phyloP scores from a whole-genome alignment of 2,888 invertebrate species.

The Watsonalla cultraria region DNA sequence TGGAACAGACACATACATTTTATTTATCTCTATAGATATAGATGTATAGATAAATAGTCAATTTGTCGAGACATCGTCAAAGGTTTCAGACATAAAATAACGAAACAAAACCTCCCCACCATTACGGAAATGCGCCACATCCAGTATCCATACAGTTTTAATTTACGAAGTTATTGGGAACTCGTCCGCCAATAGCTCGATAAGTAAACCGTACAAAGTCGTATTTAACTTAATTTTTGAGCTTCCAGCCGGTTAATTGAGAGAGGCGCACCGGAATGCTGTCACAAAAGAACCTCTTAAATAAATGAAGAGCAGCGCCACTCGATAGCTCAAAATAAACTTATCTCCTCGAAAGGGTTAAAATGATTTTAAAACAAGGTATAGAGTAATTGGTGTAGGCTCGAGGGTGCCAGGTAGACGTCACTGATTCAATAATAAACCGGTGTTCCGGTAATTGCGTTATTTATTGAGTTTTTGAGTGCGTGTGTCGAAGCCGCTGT shows the following conservation, averaged over 20 bases:
- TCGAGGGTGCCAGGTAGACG: slow-evolving; percentile 49
- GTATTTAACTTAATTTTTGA: slow-evolving; percentile 79
- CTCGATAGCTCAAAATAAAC: slow-evolving; percentile 76
- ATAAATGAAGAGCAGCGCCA: slow-evolving; percentile 59
- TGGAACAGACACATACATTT: too few species aligned
- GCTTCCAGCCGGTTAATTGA: slow-evolving; percentile 71
- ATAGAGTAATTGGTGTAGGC: slow-evolving; percentile 61
- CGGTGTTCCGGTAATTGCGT: slow-evolving; percentile 61
- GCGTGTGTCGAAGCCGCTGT: slow-evolving; percentile 24
- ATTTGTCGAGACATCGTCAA: too few species aligned
- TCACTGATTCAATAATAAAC: slow-evolving; percentile 68
- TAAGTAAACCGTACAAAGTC: slow-evolving; percentile 70
- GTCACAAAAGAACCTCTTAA: slow-evolving; percentile 78
- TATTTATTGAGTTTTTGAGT: slow-evolving; percentile 69
- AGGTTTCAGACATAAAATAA: slow-evolving; percentile 4
- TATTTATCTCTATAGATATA: too few species aligned
- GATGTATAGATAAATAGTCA: too few species aligned
- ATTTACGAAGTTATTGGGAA: slow-evolving; percentile 61
- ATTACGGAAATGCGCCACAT: slow-evolving; percentile 34
- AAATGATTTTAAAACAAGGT: slow-evolving; percentile 63
- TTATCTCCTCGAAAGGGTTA: slow-evolving; percentile 77
- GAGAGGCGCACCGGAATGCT: slow-evolving; percentile 65
- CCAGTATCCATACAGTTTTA: slow-evolving; percentile 45
- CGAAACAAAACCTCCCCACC: slow-evolving; percentile 12
- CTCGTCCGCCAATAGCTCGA: slow-evolving; percentile 70